Conservation (phyloP, 92 coral and sea anemone species). For the Phenganax marumi region DNA sequence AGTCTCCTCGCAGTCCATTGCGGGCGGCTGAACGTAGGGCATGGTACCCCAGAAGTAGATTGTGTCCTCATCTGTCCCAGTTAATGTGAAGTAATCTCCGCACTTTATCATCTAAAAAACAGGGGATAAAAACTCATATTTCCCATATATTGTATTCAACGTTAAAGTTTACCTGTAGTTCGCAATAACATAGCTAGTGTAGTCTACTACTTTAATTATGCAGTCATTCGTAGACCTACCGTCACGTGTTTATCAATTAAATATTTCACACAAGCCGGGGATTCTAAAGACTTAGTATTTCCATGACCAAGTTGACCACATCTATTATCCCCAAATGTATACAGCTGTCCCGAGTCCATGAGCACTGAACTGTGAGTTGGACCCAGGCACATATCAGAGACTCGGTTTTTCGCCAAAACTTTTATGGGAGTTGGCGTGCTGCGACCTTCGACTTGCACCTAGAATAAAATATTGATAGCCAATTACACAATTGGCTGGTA, state of each 20-base stretch:
- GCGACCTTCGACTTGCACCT: conserved; percentile 95
- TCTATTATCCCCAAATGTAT: conserved; percentile 89
- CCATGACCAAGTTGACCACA: conserved; percentile 88
- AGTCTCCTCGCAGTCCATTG: conserved; percentile 61
- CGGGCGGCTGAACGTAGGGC: conserved; percentile 45
- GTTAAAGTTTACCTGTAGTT: background rate
- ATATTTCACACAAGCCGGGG: conserved; percentile 82
- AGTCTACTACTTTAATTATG: conserved; percentile 17
- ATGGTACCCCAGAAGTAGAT: conserved; percentile 91
- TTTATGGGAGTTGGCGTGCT: conserved; percentile 89
- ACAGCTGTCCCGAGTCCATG: conserved; percentile 91
- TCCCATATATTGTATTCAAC: background rate
- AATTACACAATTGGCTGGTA: background rate
- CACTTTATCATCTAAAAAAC: conserved; percentile 77
- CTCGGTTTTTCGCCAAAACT: conserved; percentile 87
- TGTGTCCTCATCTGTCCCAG: conserved; percentile 88
- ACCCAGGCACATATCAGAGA: conserved; percentile 86
- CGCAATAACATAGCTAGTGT: background rate
- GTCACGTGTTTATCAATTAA: conserved; percentile 74
- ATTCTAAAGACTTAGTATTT: conserved; percentile 85
- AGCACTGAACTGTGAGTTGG: conserved; percentile 91
- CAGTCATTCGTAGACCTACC: conserved; percentile 23
- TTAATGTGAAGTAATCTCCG: conserved; percentile 83
- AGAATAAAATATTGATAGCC: background rate
- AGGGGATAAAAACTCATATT: background rate